A percentile compares a stretch with the other conserved stretches of the same genome.
Conservation (phyloP, 2,113 vertebrate species). For the Syrmaticus mikado region DNA sequence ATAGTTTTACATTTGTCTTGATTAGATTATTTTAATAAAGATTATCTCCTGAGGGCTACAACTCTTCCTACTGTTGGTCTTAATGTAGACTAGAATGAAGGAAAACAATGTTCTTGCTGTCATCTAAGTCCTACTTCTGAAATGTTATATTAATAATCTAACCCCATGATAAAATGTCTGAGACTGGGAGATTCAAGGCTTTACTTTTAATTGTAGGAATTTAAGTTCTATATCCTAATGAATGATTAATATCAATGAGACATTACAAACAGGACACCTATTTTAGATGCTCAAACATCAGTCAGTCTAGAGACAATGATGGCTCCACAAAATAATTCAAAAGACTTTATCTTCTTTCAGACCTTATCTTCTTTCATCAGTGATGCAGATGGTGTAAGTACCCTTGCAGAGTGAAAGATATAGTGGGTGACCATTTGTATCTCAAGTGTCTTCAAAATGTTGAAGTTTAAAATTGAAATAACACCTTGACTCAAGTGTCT, state of each 20-base stretch:
- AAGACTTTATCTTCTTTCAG: no score
- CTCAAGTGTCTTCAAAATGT: background rate
- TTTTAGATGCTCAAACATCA: background rate
- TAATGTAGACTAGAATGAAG: background rate
- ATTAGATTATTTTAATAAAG: background rate
- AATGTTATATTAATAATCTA: background rate
- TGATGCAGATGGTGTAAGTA: background rate
- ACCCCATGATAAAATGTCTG: background rate
- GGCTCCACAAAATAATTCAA: background rate
- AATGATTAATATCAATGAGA: background rate
- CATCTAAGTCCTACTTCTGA: background rate
- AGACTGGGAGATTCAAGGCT: background rate
- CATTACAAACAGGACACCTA: background rate
- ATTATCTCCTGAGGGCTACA: background rate
- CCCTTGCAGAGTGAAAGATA: background rate
- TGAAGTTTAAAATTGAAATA: background rate
- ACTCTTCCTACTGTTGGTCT: background rate
- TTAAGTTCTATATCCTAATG: background rate
- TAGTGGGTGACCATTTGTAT: rapidly evolving
- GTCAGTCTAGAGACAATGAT: background rate
- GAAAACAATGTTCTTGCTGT: background rate
- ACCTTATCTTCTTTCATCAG: background rate
- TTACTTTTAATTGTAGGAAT: background rate
- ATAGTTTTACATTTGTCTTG: background rate
- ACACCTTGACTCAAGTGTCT: background rate